These are phyloP conservation scores for Dicrurus megarhynchus DNA, from an alignment of 2,113 vertebrate genomes.

Conservation along the genomic window DNA sequence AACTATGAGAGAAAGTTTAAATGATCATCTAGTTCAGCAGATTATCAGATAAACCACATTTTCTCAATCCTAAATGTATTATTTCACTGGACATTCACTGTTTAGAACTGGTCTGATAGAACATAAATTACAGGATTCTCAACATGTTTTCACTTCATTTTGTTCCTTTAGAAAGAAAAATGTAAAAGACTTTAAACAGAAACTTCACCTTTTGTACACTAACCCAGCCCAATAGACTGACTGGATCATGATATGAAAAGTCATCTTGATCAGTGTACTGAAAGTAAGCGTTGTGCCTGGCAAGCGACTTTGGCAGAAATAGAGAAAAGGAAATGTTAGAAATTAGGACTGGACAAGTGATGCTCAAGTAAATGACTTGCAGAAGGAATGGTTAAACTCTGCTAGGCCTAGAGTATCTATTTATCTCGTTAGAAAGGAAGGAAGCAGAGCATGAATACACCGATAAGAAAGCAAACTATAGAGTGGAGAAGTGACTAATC, in stretches of 20 bases:
- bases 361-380: neutral
- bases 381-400: neutral
- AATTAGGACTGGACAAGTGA: neutral
- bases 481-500: neutral
- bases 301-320: neutral
- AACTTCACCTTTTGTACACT: neutral
- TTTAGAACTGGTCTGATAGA: neutral
- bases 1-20: neutral
- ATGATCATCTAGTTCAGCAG: neutral
- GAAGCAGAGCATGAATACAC: neutral
- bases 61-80: neutral
- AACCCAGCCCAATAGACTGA: neutral
- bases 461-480: neutral
- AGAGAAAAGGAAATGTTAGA: neutral
- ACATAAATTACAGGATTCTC: neutral
- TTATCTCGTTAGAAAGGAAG: neutral
- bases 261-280: neutral
- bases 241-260: neutral
- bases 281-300: neutral
- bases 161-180: neutral
- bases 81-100: neutral
- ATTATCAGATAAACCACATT: neutral
- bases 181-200: neutral
- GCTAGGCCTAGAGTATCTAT: neutral
- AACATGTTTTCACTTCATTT: neutral